Evolutionary conservation across 2,888 invertebrate species (phyloP), one percentile per base, ranked within the genome.

Genomic region (Cataglyphis cursor): DNA sequence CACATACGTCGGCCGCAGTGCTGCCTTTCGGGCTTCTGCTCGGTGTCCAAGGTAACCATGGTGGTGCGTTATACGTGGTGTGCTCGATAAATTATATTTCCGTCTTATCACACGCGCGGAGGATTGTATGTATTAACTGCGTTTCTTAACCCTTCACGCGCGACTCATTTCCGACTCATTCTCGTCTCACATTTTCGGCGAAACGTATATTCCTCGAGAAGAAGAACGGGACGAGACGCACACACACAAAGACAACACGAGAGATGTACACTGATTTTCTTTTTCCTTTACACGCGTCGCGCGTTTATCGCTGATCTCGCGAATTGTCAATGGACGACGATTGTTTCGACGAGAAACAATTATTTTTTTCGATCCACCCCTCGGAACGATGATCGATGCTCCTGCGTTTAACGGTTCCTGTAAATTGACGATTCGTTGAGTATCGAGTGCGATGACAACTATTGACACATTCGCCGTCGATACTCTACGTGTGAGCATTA

Each of bases 41-140:
- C 94, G 80, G 94, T 94, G 92, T 94, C 94, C 93, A 94, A 90
- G 91, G 94, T 94, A 92, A 94, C 94, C 94, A 94, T 94, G 91
- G 87, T 93, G 24, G 24, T 24, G 24, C 1, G 89, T 87, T 38
- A 48, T 65, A 76, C n/a, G 51, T 24, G 38, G 0, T 68, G 65
- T 28, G 66, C 51, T 51, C 81, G 68, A 81, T 81, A 54, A 85
- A 82, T 70, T 75, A 76, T 65, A 87, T 21, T 70, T 72, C 68
- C 82, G 78, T 35, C 66, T 80, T 54, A 54, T 72, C 41, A 74
- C 21, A 61, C 24, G 31, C 24, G 21, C 44, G 44, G 57, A 51
- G 41, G 64, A 41, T 51, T n/a, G 62, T 59, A 41, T 41, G 65
- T 65, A 64, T 66, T 38, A 35, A 48, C 31, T 41, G 10, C 72